Evolutionary conservation across 2,888 invertebrate genomes (phyloP).

Genomic region (Coronaproctus castanopsis): DNA sequence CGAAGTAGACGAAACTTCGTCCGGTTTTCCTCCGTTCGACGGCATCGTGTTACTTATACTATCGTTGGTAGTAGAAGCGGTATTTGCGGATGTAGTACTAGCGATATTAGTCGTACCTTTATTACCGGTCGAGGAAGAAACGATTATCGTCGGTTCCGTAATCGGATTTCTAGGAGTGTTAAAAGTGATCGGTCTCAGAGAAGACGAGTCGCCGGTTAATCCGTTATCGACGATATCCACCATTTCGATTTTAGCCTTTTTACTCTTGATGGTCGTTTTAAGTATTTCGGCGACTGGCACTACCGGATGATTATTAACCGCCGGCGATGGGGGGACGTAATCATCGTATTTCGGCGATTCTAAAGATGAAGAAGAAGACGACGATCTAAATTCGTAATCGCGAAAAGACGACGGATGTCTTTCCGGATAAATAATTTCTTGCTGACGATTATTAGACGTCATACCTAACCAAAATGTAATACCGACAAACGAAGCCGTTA

Average conservation of each 20-base stretch:
- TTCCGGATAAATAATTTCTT: not conserved
- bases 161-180: not conserved
- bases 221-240: slow-evolving; percentile 11
- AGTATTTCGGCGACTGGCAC: slow-evolving; percentile 15
- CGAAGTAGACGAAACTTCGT: too few species aligned
- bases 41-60: not conserved
- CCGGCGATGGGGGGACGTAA: slow-evolving; percentile 2
- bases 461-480: slow-evolving; percentile 22
- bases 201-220: slow-evolving; percentile 5
- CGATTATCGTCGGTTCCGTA: not conserved
- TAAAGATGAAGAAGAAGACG: slow-evolving; percentile 11
- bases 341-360: slow-evolving; percentile 2
- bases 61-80: not conserved
- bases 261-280: slow-evolving; percentile 16
- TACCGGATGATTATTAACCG: slow-evolving; percentile 12
- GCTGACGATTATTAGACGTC: slow-evolving; percentile 9
- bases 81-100: not conserved
- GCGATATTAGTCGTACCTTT: not conserved
- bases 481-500: slow-evolving; percentile 21
- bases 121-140: not conserved
- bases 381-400: slow-evolving; percentile 7
- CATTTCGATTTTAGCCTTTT: slow-evolving; percentile 17
- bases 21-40: not conserved
- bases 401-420: slow-evolving; percentile 11
- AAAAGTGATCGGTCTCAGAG: not conserved